These are phyloP conservation scores for Megaceryle alcyon DNA, from an alignment of 2,797 vertebrate genomes.

Conservation along the genomic window DNA sequence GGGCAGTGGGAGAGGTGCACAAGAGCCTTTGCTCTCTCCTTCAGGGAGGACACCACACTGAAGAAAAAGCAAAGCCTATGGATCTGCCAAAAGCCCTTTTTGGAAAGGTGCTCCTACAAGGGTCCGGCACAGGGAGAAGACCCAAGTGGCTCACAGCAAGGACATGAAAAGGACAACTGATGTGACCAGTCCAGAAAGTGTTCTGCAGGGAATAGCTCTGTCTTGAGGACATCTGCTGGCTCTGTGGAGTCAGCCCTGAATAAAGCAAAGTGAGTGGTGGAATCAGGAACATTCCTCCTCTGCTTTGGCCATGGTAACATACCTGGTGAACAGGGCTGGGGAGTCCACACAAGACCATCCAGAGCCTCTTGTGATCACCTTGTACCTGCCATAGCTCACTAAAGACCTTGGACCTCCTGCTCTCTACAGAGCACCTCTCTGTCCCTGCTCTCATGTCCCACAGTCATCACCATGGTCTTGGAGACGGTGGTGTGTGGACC, in stretches of 20 bases:
- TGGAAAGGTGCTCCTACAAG: fast-evolving
- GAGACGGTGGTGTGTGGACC: background rate
- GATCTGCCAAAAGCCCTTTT: background rate
- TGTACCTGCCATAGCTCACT: background rate
- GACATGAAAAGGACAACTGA: background rate
- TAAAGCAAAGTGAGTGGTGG: background rate
- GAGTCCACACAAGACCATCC: background rate
- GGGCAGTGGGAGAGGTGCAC: background rate
- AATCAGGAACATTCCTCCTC: background rate
- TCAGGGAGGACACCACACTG: too few relatives aligned
- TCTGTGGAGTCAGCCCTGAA: background rate
- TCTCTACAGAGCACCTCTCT: background rate
- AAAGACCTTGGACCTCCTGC: background rate
- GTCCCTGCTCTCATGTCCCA: background rate
- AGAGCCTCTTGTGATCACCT: background rate
- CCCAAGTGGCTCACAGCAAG: background rate
- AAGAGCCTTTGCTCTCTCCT: background rate
- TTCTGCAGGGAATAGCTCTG: background rate
- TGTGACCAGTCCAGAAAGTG: background rate
- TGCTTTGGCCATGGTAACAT: background rate
- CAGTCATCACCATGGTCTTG: background rate
- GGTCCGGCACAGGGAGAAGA: background rate
- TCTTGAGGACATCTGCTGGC: fast-evolving
- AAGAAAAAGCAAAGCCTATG: background rate
- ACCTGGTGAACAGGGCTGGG: background rate